Evolutionary conservation across 2,797 vertebrate genomes (phyloP), one percentile per base, ranked within the genome.

Genomic region (Echiichthys vipera): DNA sequence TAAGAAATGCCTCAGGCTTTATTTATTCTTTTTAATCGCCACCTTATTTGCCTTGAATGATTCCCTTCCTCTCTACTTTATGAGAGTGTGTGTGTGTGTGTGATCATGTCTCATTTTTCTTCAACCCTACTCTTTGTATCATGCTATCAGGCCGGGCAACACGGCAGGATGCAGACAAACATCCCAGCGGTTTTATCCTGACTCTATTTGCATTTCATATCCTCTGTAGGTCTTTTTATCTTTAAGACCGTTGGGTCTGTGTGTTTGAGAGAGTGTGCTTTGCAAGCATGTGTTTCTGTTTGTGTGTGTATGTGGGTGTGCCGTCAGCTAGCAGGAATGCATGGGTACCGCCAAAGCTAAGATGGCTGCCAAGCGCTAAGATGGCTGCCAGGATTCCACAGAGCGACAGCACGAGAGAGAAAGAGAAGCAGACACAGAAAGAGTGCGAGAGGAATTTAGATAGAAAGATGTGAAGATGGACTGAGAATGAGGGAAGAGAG

Each of bases 331-430:
- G 87, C 91, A 93, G 93, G 95, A 94, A 95, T 94, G 92, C 89
- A 91, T 70, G 88, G 85, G 89, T 93, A 93, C 95, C 95, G 94
- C 95, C 95, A 95, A 94, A 94, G 90, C 88, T 97, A 97, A 97
- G 94, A 97, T 97, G 96, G 96, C 95, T 97, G 96, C 96, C 96
- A 97, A 96, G 93, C 93, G 74, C 95, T 96, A 97, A 97, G 86
- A 91, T 96, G 96, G 95, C 95, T 96, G 96, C 95, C 95, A 96
- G 95, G 93, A 95, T 93, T 95, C 92, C 89, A 89, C 90, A 90
- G 91, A 93, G 92, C 87, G 81, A 94, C 93, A 91, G 90, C 83
- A 85, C 45, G 58, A 85, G 84, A 84, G 88, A 87, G 81, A 84
- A 78, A 90, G 88, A 89, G 88, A 88, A 83, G 78, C 74, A 87